Evolutionary conservation across 2,113 vertebrate species (phyloP).

Genomic region (Cairina moschata): DNA sequence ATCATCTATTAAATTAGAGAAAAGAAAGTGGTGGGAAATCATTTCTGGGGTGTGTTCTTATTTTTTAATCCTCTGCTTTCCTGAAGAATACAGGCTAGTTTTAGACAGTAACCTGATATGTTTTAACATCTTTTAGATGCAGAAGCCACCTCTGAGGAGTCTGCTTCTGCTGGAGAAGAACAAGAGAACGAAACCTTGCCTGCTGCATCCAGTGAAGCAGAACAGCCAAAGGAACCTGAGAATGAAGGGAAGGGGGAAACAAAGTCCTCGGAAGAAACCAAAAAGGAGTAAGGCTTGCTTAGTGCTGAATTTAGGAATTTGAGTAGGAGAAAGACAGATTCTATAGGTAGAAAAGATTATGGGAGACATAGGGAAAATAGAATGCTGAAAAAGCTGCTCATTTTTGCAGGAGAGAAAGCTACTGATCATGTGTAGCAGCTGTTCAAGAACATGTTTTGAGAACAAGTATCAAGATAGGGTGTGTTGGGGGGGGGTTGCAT

Average conservation of each 20-base stretch:
- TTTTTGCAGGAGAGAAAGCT: neutral
- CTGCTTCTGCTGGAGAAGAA: constrained; percentile 85
- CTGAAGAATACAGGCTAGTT: neutral
- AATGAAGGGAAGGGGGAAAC: constrained; percentile 78
- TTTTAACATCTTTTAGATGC: constrained; percentile 72
- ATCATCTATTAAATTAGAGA: neutral
- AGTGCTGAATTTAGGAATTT: neutral
- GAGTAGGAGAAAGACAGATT: neutral
- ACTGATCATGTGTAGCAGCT: neutral
- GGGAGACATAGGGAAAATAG: neutral
- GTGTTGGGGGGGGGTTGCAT: neutral
- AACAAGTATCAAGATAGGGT: neutral
- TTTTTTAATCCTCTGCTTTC: neutral
- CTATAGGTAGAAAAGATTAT: neutral
- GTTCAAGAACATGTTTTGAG: neutral
- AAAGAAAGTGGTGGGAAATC: neutral
- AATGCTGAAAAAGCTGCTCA: neutral
- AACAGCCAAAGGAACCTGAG: constrained; percentile 77
- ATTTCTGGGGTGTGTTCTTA: neutral
- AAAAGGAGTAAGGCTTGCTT: constrained; percentile 86
- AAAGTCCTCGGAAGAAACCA: constrained; percentile 79
- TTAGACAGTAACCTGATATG: neutral
- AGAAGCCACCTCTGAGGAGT: constrained; percentile 87
- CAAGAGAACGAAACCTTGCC: constrained; percentile 80
- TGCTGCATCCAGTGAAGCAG: constrained; percentile 76